Percentiles rank a stretch among this genome's conserved stretches.
phyloP scores from a whole-genome alignment of 1,140 invertebrate genomes.

The Leguminivora glycinivorella region DNA sequence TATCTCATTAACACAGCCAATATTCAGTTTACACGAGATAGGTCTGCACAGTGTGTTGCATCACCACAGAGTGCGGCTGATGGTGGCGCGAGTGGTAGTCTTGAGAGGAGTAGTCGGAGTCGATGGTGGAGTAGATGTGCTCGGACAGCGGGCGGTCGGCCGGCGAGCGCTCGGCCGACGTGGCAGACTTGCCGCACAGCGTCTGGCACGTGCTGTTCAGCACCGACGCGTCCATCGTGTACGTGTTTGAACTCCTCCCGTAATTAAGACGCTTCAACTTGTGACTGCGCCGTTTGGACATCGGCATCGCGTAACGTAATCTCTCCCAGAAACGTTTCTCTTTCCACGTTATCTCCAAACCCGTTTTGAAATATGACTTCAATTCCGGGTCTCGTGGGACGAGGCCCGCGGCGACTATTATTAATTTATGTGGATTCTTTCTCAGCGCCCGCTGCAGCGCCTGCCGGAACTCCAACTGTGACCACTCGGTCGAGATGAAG shows the following conservation, averaged over 20 bases:
- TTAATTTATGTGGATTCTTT: conserved; percentile 88
- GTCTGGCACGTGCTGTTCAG: conserved; percentile 80
- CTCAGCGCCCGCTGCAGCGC: conserved; percentile 91
- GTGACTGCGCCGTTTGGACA: conserved; percentile 80
- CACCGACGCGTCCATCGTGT: conserved; percentile 81
- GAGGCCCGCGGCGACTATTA: conserved; percentile 90
- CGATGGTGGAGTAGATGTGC: conserved; percentile 92
- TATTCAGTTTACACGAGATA: conserved; percentile 68
- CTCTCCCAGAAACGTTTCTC: conserved; percentile 96
- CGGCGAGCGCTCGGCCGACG: conserved; percentile 72
- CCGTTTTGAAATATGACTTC: conserved; percentile 91
- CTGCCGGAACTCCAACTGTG: conserved; percentile 89
- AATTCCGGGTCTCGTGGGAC: conserved; percentile 92
- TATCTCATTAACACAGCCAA: neutral
- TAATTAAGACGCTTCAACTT: conserved; percentile 82
- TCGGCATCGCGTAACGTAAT: conserved; percentile 91
- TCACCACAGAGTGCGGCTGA: conserved; percentile 66
- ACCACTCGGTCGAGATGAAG: conserved; percentile 92
- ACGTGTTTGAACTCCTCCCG: conserved; percentile 80
- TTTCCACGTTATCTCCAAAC: conserved; percentile 91
- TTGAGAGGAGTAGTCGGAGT: conserved; percentile 85
- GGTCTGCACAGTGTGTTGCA: conserved; percentile 76
- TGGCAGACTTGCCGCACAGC: conserved; percentile 67
- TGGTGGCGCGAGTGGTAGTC: conserved; percentile 69
- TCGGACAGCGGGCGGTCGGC: conserved; percentile 87